Percentiles rank a stretch among this genome's conserved stretches.
phyloP scores from a whole-genome alignment of 2,888 invertebrate species.

The Drosophila paranaensis region DNA sequence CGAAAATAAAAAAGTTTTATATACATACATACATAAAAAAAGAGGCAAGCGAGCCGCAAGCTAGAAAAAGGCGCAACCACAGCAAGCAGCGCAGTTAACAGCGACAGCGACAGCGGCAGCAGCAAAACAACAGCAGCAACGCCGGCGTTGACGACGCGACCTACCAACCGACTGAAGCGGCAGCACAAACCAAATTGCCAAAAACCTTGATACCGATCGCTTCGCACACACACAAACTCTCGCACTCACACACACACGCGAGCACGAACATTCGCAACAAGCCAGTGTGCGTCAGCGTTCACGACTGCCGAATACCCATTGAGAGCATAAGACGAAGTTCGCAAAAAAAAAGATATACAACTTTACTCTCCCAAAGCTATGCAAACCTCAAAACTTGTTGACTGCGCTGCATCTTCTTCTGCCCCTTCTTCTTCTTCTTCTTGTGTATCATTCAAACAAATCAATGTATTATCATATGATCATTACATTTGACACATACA shows the following conservation, averaged over 20 bases:
- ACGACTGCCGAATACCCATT: slow-evolving; percentile 36
- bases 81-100: slow-evolving; percentile 61
- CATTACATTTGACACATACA: slow-evolving; percentile 13
- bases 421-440: background rate
- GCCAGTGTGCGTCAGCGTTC: background rate
- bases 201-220: slow-evolving; percentile 84
- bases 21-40: slow-evolving; percentile 34
- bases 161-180: slow-evolving; percentile 81
- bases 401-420: background rate
- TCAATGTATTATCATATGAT: background rate
- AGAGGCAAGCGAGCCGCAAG: slow-evolving; percentile 49
- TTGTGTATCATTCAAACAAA: background rate
- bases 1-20: slow-evolving; percentile 61
- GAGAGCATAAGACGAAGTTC: slow-evolving; percentile 17
- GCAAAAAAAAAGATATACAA: background rate
- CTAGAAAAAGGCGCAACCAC: slow-evolving; percentile 77
- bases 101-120: slow-evolving; percentile 39
- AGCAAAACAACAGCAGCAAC: slow-evolving; percentile 55
- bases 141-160: slow-evolving; percentile 74
- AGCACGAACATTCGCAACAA: slow-evolving; percentile 24
- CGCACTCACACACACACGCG: slow-evolving; percentile 35
- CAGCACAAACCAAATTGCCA: slow-evolving; percentile 82
- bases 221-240: slow-evolving; percentile 51
- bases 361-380: background rate
- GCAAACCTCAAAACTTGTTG: background rate